Evolutionary conservation across 2,888 invertebrate genomes (phyloP), one percentile per base, ranked within the genome.

Genomic region (Limulus polyphemus): DNA sequence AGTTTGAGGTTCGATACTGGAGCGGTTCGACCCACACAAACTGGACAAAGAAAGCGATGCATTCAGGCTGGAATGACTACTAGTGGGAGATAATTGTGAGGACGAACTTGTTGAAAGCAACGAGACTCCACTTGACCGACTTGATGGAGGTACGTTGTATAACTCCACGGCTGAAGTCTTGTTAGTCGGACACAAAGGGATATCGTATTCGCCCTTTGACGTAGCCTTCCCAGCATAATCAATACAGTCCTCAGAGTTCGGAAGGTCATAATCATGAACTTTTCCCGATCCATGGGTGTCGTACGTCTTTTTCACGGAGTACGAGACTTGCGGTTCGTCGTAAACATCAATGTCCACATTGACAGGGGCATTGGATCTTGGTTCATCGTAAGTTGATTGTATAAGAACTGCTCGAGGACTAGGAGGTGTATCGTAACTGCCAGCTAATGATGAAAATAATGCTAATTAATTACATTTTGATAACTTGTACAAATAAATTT

Each of bases 371-470:
- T 62, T 61, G 14, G 65, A 52, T 32, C 56, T 58, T 47, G 67
- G 67, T 49, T 65, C 63, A 59, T 67, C 67, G 51, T 65, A 67
- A 9, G 65, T 58, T 7, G 32, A 32, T 50, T 65, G 63, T 47
- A 54, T 47, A n/a, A 13, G 14, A 46, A 65, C 52, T 58, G 80
- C 67, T 78, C 62, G 82, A 75, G 59, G 65, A 58, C 49, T 67
- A 50, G 57, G 83, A 81, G 59, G 83, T 78, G 65, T 83, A 81
- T 69, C 83, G 79, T 69, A 71, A 63, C 63, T 69, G 57, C 60
- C 61, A 60, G 54, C 59, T 59, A 2, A 32, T 32, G 32, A 54
- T 50, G 13, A 9, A 54, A 54, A 17, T 17, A 13, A 17, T 51
- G 3, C 3, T n/a, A 51, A 51, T 51, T 51, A 51, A 51, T 7